These are phyloP conservation scores for Nesoenas mayeri DNA, from an alignment of 2,113 vertebrate species.

Conservation along the genomic window DNA sequence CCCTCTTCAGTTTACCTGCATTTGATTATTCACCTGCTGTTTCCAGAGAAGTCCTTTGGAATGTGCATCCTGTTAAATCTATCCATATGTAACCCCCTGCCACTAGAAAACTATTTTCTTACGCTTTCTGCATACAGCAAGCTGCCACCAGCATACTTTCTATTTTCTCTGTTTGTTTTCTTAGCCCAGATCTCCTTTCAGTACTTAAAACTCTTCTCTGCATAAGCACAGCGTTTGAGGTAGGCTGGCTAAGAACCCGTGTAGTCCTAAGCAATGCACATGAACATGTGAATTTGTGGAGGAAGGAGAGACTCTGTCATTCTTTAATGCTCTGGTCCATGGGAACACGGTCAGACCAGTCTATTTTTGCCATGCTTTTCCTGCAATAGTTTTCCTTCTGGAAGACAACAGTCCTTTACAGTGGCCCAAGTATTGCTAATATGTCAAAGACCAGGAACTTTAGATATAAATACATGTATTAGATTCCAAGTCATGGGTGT, in stretches of 20 bases:
- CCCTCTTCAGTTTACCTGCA: neutral
- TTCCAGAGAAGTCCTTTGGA: neutral
- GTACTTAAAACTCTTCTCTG: neutral
- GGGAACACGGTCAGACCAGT: neutral
- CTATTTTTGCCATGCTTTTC: neutral
- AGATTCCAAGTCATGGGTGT: neutral
- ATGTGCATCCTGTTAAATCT: neutral
- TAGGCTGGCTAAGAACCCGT: neutral
- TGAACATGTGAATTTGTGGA: accelerated
- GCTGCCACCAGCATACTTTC: neutral
- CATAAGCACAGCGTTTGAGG: neutral
- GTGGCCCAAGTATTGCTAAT: neutral
- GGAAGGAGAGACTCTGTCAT: neutral
- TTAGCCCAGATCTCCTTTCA: neutral
- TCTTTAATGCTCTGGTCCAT: neutral
- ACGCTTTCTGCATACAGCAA: neutral
- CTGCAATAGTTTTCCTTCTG: neutral
- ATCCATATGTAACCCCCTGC: neutral
- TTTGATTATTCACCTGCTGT: neutral
- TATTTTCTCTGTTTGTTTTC: neutral
- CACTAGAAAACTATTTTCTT: neutral
- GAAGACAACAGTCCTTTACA: neutral
- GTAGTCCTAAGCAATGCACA: neutral
- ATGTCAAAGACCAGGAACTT: neutral
- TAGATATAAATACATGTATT: neutral